Evolutionary conservation across 2,888 invertebrate genomes (phyloP).

Genomic region (Leucania comma): DNA sequence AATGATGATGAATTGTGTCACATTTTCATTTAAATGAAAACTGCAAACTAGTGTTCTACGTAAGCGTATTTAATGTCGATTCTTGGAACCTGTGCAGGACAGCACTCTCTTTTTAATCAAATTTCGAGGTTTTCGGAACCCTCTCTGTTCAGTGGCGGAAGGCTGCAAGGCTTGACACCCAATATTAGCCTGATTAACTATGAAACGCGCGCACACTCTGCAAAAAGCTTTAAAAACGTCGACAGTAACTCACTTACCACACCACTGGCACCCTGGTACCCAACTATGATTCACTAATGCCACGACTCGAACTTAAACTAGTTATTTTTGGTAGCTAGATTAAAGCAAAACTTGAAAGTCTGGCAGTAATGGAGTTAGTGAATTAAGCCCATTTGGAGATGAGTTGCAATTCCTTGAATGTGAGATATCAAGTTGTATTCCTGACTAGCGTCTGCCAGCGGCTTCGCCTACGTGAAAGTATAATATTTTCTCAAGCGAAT

Average conservation of each 20-base stretch:
- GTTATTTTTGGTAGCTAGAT: conserved; percentile 48
- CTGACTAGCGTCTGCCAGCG: too few relatives aligned
- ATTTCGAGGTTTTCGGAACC: conserved; percentile 69
- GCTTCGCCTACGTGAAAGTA: too few relatives aligned
- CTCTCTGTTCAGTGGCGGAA: conserved; percentile 62
- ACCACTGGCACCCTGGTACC: conserved; percentile 69
- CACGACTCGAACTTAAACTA: conserved; percentile 58
- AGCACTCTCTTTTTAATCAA: conserved; percentile 72
- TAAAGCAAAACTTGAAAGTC: conserved; percentile 46
- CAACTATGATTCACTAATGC: conserved; percentile 70
- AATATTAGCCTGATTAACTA: conserved; percentile 85
- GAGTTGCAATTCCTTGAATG: conserved; percentile 15
- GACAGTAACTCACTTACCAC: conserved; percentile 84
- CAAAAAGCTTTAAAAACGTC: conserved; percentile 89
- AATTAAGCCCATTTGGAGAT: conserved; percentile 42
- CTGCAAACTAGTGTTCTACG: background rate
- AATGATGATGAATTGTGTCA: conserved; percentile 16
- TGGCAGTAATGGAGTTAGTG: conserved; percentile 27
- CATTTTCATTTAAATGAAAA: conserved; percentile 1
- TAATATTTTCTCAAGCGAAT: too few relatives aligned
- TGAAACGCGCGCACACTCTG: conserved; percentile 77
- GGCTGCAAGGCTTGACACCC: conserved; percentile 73
- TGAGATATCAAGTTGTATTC: background rate
- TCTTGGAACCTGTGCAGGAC: conserved; percentile 49
- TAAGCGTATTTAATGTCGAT: conserved; percentile 7